Evolutionary conservation across 2,797 vertebrate genomes (phyloP), one percentile per base, ranked within the genome.

Genomic region (Prionace glauca): DNA sequence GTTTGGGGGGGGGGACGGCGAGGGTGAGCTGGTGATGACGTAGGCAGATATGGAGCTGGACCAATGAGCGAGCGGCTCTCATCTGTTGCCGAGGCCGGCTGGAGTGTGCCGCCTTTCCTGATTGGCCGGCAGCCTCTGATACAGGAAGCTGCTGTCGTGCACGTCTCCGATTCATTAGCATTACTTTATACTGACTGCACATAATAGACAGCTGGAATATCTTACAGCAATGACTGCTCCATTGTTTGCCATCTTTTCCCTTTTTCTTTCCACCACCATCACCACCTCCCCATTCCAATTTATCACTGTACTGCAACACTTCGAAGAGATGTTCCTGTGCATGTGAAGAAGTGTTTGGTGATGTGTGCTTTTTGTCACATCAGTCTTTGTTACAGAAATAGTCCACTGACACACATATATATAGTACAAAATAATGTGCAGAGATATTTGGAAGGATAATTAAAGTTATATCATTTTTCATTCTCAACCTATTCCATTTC

Each of bases 61-160:
- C 98, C 97, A 98, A 98, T 98, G 81, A 97, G 95, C 96, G 96
- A 24, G 87, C 96, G 95, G 96, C 95, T 98, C 96, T 95, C 96
- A 97, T 96, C 96, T 32, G 16, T 67, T 45, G 41, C 56, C 1
- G 95, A 62, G 95, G 95, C 97, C 96, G 96, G 95, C 96, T 96
- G 97, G 96, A 96, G 96, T 96, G 96, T 95, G 96, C 96, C 95
- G 90, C 72, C 96, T 93, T 45, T 95, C 97, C 96, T 97, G 97
- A 98, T 98, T 98, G 97, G 98, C 95, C 96, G 96, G 96, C 69
- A 26, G 71, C 26, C 93, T 41, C 2, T 97, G 92, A 97, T 97
- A 96, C 96, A 96, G 97, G 97, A 97, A 97, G 69, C 96, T 95
- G 95, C 96, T 94, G 96, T 95, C 95, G 95, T 95, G 65, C 95